These are phyloP conservation scores for Adrianichthys oophorus DNA, from an alignment of 2,797 vertebrate genomes.

Conservation along the genomic window DNA sequence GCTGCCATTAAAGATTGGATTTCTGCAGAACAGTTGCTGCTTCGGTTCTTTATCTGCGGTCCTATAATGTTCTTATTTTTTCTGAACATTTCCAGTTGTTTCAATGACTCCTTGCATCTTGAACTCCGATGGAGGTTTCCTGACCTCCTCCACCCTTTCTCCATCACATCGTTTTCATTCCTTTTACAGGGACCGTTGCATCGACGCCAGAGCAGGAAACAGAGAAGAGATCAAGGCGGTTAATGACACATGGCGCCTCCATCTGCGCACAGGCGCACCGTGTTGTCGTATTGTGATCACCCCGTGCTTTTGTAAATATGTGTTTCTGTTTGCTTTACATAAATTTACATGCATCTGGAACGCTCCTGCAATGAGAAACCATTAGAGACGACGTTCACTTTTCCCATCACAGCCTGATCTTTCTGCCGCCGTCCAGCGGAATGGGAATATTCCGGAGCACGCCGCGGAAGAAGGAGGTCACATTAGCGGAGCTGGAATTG, in stretches of 20 bases:
- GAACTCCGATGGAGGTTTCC: background rate
- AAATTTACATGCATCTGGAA: slow-evolving; percentile 74
- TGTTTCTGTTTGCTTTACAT: slow-evolving; percentile 78
- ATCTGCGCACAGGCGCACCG: slow-evolving; percentile 79
- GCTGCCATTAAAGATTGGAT: too few relatives aligned
- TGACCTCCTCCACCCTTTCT: slow-evolving; percentile 18
- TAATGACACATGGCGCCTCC: slow-evolving; percentile 89
- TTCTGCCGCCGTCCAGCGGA: slow-evolving; percentile 47
- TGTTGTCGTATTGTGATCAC: slow-evolving; percentile 83
- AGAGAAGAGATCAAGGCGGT: slow-evolving; percentile 77
- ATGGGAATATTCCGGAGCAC: slow-evolving; percentile 48
- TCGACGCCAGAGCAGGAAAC: slow-evolving; percentile 75
- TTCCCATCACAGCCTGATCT: slow-evolving; percentile 60
- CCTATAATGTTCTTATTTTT: too few relatives aligned
- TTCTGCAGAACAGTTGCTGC: too few relatives aligned
- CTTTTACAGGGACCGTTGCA: slow-evolving; percentile 80
- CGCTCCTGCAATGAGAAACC: slow-evolving; percentile 67
- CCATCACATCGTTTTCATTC: slow-evolving; percentile 73
- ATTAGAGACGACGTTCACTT: slow-evolving; percentile 66
- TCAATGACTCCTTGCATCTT: slow-evolving; percentile 7
- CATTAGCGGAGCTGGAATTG: slow-evolving; percentile 73
- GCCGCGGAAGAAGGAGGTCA: slow-evolving; percentile 52
- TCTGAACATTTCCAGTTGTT: background rate
- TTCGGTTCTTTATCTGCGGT: too few relatives aligned
- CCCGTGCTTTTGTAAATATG: slow-evolving; percentile 79